A percentile compares a stretch with the other conserved stretches of the same genome.
phyloP scores from a whole-genome alignment of 1,140 invertebrate species.

The Palaemon carinicauda region DNA sequence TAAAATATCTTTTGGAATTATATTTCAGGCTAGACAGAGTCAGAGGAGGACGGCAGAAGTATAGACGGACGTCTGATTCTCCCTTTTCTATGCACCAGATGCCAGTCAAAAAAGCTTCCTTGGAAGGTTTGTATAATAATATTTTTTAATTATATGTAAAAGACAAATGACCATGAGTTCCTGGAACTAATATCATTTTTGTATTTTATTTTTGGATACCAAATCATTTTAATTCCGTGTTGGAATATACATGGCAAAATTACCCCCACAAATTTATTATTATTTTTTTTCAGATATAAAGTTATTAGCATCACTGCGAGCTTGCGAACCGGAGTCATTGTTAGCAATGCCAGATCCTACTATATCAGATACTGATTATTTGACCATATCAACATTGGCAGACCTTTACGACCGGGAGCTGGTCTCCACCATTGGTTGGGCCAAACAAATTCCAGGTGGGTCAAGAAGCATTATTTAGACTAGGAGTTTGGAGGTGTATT shows the following conservation, averaged over 20 bases:
- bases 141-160: not conserved
- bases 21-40: constrained; percentile 68
- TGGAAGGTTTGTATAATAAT: constrained; percentile 68
- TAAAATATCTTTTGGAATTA: not conserved
- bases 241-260: not conserved
- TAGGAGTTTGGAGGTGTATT: not conserved
- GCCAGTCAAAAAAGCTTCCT: constrained; percentile 65
- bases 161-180: not conserved
- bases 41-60: constrained; percentile 94
- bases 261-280: too few species aligned
- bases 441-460: constrained; percentile 92
- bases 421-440: constrained; percentile 95
- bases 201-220: not conserved
- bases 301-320: constrained; percentile 84
- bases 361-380: constrained; percentile 68
- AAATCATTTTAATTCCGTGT: not conserved
- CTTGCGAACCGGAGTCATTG: constrained; percentile 88
- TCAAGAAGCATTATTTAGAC: not conserved
- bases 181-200: too few species aligned
- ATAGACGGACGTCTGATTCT: constrained; percentile 73
- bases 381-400: constrained; percentile 77
- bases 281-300: constrained; percentile 78
- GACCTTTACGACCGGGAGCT: constrained; percentile 94
- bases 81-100: constrained; percentile 64
- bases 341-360: constrained; percentile 69